phyloP scores from a whole-genome alignment of 2,797 vertebrate species.

The Tarsius wallacei region DNA sequence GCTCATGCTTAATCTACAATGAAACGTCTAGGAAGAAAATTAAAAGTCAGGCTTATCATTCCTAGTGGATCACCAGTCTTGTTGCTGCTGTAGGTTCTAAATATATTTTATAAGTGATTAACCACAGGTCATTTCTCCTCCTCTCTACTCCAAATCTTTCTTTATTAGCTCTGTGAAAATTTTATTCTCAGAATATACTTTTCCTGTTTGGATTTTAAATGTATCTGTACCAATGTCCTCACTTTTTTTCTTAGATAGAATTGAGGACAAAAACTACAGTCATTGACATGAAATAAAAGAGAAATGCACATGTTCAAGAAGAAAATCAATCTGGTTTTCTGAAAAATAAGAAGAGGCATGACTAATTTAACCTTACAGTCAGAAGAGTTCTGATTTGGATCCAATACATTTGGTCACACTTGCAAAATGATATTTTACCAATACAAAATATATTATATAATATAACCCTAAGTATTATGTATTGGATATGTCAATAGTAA shows the following conservation, averaged over 20 bases:
- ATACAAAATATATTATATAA: not conserved
- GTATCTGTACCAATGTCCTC: not conserved
- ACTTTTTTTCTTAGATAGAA: not conserved
- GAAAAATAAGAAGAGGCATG: not conserved
- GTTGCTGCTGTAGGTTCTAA: not conserved
- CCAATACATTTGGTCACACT: not conserved
- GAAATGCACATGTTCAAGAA: not conserved
- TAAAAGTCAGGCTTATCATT: not conserved
- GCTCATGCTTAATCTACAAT: not conserved
- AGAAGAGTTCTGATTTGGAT: not conserved
- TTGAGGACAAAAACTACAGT: not conserved
- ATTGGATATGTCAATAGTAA: slow-evolving; percentile 35
- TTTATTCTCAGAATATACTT: not conserved
- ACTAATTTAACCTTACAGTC: slow-evolving; percentile 3
- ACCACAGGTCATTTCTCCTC: not conserved
- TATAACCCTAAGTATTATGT: not conserved
- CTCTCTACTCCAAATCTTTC: not conserved
- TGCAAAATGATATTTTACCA: slow-evolving; percentile 31
- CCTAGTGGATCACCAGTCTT: not conserved
- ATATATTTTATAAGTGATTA: slow-evolving; percentile 17
- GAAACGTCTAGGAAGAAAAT: not conserved
- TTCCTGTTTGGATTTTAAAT: slow-evolving; percentile 48
- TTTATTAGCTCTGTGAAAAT: not conserved
- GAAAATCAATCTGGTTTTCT: not conserved
- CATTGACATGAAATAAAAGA: slow-evolving; percentile 37